Evolutionary conservation across 2,113 vertebrate genomes (phyloP).

Genomic region (Accipiter virgatus): DNA sequence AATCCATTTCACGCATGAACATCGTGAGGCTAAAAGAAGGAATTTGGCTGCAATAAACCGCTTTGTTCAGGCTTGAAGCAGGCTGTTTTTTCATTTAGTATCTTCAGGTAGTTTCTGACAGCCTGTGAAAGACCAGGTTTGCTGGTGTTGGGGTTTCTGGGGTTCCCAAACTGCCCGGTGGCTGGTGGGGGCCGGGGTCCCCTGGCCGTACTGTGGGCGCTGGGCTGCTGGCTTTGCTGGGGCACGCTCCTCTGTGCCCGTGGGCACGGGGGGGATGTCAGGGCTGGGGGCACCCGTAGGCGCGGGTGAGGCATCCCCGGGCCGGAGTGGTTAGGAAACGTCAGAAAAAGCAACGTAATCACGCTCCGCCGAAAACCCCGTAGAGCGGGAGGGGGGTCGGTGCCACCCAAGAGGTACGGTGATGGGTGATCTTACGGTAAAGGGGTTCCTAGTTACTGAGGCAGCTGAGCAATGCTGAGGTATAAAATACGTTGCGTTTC

Average conservation of each 20-base stretch:
- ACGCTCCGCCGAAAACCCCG: background rate
- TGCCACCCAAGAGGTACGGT: background rate
- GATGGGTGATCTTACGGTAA: constrained; percentile 31
- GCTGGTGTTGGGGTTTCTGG: background rate
- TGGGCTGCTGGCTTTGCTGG: background rate
- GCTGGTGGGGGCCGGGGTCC: fast-evolving
- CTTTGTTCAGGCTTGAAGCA: background rate
- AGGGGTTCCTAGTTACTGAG: background rate
- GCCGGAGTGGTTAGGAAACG: background rate
- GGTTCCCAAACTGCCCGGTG: background rate
- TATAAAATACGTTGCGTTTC: constrained; percentile 59
- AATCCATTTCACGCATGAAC: background rate
- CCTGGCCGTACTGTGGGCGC: fast-evolving
- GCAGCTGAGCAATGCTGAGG: constrained; percentile 20
- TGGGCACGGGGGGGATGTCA: fast-evolving
- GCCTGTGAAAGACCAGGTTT: background rate
- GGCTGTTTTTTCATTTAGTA: background rate
- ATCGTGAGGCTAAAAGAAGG: background rate
- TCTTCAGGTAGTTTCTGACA: background rate
- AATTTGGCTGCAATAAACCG: background rate
- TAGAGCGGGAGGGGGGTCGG: background rate
- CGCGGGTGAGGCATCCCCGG: fast-evolving
- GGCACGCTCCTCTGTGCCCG: background rate
- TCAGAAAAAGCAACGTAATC: background rate
- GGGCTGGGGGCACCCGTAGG: background rate